Percentiles rank a stretch among this genome's conserved stretches.
These are phyloP conservation scores for Psilopsiagon aymara DNA, from an alignment of 2,113 vertebrate species.

Conservation along the genomic window DNA sequence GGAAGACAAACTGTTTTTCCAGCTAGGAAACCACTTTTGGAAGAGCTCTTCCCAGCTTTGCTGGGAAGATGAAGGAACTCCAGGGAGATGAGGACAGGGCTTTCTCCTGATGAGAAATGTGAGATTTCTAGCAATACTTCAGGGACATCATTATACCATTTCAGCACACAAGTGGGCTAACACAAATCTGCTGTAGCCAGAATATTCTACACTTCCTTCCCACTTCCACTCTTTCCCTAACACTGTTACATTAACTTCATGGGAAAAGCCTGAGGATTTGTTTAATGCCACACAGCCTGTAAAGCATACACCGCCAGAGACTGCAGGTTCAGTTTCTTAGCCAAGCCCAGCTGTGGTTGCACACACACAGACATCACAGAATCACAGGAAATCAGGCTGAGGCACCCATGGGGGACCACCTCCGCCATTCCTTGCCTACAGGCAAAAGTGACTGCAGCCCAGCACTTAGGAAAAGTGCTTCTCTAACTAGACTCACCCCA, in stretches of 20 bases:
- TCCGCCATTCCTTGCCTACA: neutral
- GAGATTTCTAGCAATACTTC: neutral
- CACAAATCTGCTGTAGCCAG: neutral
- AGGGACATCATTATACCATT: neutral
- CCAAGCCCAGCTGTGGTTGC: neutral
- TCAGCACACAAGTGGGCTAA: neutral
- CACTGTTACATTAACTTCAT: rapidly evolving
- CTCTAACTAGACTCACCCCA: neutral
- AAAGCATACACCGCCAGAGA: rapidly evolving
- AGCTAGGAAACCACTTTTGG: neutral
- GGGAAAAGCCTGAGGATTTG: neutral
- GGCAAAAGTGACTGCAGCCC: neutral
- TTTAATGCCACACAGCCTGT: rapidly evolving
- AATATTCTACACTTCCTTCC: neutral
- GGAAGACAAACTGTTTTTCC: neutral
- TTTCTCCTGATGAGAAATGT: neutral
- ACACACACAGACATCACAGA: neutral
- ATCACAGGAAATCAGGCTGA: neutral
- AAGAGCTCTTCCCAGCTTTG: neutral
- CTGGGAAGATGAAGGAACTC: neutral
- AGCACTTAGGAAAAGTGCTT: neutral
- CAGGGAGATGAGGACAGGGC: neutral
- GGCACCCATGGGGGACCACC: neutral
- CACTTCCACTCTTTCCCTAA: neutral
- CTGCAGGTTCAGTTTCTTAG: neutral